phyloP scores from a whole-genome alignment of 2,888 invertebrate species.

The Ernsta delagoae region DNA sequence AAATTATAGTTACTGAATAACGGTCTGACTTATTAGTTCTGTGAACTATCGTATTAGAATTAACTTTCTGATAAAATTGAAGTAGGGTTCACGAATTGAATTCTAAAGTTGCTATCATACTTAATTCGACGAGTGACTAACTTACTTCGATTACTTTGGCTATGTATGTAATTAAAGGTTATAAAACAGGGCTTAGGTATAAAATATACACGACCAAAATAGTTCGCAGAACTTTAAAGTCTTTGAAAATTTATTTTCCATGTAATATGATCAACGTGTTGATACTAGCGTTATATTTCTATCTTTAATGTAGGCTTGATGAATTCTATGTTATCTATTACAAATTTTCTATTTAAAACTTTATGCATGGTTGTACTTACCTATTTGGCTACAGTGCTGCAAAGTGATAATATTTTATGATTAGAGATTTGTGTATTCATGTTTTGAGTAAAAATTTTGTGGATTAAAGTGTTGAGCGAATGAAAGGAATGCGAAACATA shows the following conservation, averaged over 20 bases:
- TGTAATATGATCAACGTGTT: background rate
- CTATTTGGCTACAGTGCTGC: slow-evolving; percentile 26
- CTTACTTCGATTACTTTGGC: too few relatives aligned
- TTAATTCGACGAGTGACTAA: background rate
- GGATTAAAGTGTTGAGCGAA: slow-evolving; percentile 11
- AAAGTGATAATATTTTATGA: slow-evolving; percentile 17
- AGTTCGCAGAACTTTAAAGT: background rate
- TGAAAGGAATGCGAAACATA: slow-evolving; percentile 4
- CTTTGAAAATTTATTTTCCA: background rate
- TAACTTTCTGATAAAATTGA: background rate
- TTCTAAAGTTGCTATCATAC: background rate
- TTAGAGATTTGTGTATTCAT: slow-evolving; percentile 32
- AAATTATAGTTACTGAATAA: slow-evolving; percentile 11
- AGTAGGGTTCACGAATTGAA: background rate
- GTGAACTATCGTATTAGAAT: slow-evolving; percentile 11
- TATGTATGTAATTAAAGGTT: too few relatives aligned
- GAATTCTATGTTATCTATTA: slow-evolving; percentile 2
- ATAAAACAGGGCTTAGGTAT: too few relatives aligned
- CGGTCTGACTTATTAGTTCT: slow-evolving; percentile 22
- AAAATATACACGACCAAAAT: background rate
- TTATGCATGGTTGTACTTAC: slow-evolving; percentile 3
- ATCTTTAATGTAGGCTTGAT: background rate
- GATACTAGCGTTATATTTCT: background rate
- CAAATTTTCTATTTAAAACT: background rate
- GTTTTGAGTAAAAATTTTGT: slow-evolving; percentile 22